Base-by-base conservation (phyloP, 2,888 invertebrate species). In the Lithophane leautieri region DNA sequence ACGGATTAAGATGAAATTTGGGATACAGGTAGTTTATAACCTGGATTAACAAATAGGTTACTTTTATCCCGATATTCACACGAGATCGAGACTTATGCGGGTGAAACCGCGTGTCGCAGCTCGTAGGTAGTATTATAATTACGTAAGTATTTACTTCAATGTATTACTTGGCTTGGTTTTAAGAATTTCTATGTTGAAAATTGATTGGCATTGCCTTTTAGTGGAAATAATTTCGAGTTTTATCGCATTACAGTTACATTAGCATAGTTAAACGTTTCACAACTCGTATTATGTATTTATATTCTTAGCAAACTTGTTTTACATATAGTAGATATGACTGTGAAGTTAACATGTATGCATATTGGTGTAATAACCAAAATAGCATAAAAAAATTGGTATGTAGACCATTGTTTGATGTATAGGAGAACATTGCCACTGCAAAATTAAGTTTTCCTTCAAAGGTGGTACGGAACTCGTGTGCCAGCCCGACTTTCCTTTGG, bases 191-290 rank as follows among this genome's bases (percentile, higher is more conserved):
- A 7, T 34, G 16, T 34, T 34, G 8, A 14, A 61, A 42, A 42
- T 52, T 44, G 3, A 42, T 50, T 16, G 42, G 12, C 19, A 2
- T 25, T 2, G 16, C 34, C 4, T 19, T 56, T 9, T n/a, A 42
- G 11, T 62, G 34, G 47, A 58, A 65, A 47, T 66, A 56, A 14
- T 19, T 65, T 56, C 19, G 0, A 60, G 25, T 56, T 25, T 50
- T 47, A 40, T 54, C 25, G n/a, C 16, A 40, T 52, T n/a, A 16
- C 22, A 52, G 9, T 44, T 34, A n/a, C 6, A 76, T 52, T 62
- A 22, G 2, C 62, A 62, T 62, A 52, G 34, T 40, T 70, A 22
- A 60, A 73, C 8, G 40, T 40, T 54, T 54, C 54, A 54, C n/a
- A 54, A 54, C 6, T n/a, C n/a, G 12, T 54, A 54, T n/a, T n/a